Evolutionary conservation across 2,797 vertebrate species (phyloP), one percentile per base, ranked within the genome.

Genomic region (Channa striata): DNA sequence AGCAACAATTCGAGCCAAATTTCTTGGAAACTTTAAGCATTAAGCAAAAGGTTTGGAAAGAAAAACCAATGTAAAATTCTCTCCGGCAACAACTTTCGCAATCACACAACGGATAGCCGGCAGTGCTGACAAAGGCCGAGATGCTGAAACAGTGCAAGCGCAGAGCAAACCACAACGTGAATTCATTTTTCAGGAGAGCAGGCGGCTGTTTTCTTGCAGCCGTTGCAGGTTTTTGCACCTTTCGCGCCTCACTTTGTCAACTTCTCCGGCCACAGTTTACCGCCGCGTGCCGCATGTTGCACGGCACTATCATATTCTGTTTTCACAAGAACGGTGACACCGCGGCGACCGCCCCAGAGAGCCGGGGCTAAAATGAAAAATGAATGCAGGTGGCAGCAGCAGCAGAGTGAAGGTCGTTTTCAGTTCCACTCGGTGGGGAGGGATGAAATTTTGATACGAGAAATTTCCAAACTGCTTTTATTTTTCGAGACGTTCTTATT

Each of bases 391-490:
- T 7, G 0, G 59, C 20, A 6, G 76, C 50, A 6, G 76, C 50
- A 60, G 60, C 54, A 33, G 50, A 62, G 14, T 36, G 66, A 68
- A 79, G 82, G 82, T 87, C 78, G 66, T 57, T 78, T 79, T 67
- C 25, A 37, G 69, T 83, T 63, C 21, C 17, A 59, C 34, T 54
- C 36, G 57, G 66, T 34, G 62, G 46, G 37, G 19, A 50, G 36
- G 14, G 46, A 67, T 67, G 60, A 77, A 77, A 82, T 61, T 75
- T 80, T 53, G 36, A 79, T 68, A 19, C 6, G 6, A 54, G 49
- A 57, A 37, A 49, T 72, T 71, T 81, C 33, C 23, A 53, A 74
- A 47, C 23, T 23, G 33, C 48, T 65, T 58, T 66, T 73, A 48
- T 65, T 75, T 81, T 61, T 42, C 9, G 6, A 73, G 62, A 63